Evolutionary conservation across 2,888 invertebrate genomes (phyloP), one percentile per base, ranked within the genome.

Genomic region (Oxystoma pomonae): DNA sequence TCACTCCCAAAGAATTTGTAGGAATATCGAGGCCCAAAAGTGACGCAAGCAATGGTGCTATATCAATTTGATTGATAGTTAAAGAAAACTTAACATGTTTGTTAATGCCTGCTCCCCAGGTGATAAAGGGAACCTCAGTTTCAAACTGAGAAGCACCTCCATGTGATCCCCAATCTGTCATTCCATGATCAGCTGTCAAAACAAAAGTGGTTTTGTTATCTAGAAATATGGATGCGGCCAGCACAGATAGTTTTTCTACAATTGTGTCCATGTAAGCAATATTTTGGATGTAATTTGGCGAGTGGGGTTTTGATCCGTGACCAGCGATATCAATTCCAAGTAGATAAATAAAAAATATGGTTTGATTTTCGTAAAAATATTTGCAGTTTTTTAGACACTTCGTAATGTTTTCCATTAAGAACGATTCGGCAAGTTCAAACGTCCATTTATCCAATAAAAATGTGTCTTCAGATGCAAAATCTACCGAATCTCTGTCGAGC

Each of bases 141-240:
- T 98, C 98, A 76, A 90, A 87, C 1, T 85, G 79, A 66, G 90
- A 89, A 1, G 98, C 96, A 71, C 94, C 89, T 12, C 98, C 98
- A 82, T 98, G 98, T 0, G 96, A 95, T 55, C 97, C 97, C 91
- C 96, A 96, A 80, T 97, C 90, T n/a, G 98, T 98, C 98, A 99
- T 98, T 65, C 97, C 98, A 83, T 98, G 98, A 80, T 98, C 98
- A 7, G 98, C 88, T 5, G 98, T 95, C 78, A 97, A 89, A 59
- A 98, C 77, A 78, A 90, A 98, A 1, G 92, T 87, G 0, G 97
- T 97, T 72, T 83, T 83, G 1, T 85, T 83, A 79, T 94, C 93
- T 35, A 81, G 77, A 81, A 90, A 98, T 73, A 84, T 88, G 12
- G 85, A 77, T 71, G 89, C 89, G 61, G 96, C 86, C 1, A 87